Evolutionary conservation across 2,113 vertebrate species (phyloP), one percentile per base, ranked within the genome.

Genomic region (Globicephala melas): DNA sequence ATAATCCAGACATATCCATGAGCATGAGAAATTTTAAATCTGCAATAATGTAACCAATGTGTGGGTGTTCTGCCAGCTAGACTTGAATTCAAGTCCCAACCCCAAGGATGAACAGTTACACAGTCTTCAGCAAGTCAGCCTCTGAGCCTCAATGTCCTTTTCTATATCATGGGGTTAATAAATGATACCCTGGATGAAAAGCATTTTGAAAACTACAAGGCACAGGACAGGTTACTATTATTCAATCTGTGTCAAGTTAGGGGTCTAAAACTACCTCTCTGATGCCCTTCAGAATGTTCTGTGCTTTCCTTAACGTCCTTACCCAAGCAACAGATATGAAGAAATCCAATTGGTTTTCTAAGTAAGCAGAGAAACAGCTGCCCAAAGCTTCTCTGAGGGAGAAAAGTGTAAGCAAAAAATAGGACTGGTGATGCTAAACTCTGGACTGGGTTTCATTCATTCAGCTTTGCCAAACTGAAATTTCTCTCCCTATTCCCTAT

Each of bases 131-230:
- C n/a, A 71, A 96, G 63, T 79, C 25, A 47, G 67, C 38, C 15
- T 93, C 79, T 50, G 62, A 91, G 67, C 55, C 90, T 92, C 63
- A 67, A 70, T 85, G 63, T 86, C 79, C 44, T 96, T 67, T 92
- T 73, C 47, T 68, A 36, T 50, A 70, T 58, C 82, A 89, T 50
- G 12, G 73, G 81, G 62, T 47, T 73, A 86, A 83, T 89, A 89
- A 89, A 80, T 94, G 31, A 58, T 53, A 79, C 5, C 11, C 18
- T 53, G 63, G 36, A 89, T 53, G 55, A 93, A 85, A 88, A 70
- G 67, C 36, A 93, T 81, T 97, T 74, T 91, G 82, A 82, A 93
- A 96, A 93, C 58, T 47, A 33, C 76, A 65, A 94, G 95, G 77
- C 65, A 88, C 60, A 94, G 55, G 55, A 76, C 50, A 79, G 53